Base-by-base conservation (phyloP, 2,797 vertebrate species). In the Sebastes baramenuke region DNA sequence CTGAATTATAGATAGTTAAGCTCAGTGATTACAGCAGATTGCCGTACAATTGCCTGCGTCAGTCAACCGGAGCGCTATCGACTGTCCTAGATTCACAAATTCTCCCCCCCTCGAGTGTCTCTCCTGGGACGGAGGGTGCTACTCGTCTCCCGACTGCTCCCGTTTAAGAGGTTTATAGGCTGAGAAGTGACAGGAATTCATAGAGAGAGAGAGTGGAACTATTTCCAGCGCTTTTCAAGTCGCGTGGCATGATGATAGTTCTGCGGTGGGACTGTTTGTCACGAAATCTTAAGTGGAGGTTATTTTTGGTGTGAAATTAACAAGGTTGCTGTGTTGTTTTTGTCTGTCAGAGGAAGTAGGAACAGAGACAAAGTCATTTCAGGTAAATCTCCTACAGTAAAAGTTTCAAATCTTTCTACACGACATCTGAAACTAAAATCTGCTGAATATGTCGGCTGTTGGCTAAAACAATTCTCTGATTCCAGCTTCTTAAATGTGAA, bases 11-110 rank as follows among this genome's bases (percentile, higher is more conserved):
- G 56, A 77, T 49, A 27, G 56, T 73, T 61, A 71, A 80, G 29
- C 66, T 80, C 52, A 78, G 80, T 75, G 72, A 87, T 87, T 83
- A 77, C 86, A 69, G 72, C 72, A 83, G 81, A 87, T 83, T 84
- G 72, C 72, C 3, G 6, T 38, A 70, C 86, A 82, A 76, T 75
- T 67, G 78, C 32, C 64, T 3, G 67, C 30, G 38, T 82, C 86
- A 81, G 71, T 85, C 82, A 77, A 54, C 60, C 72, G 30, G 60
- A 72, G 54, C 72, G 0, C 65, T 13, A 67, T 78, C 65, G 32
- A 78, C 83, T 74, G 87, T 85, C 90, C 88, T 60, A 87, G 74
- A 85, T 88, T 79, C 77, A 34, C 62, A 64, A 25, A 68, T 13
- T 75, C 30, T 82, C 82, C 83, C 85, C 85, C 83, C 83, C 85